A percentile compares a stretch with the other conserved stretches of the same genome.
These are phyloP conservation scores for Neoniphon sammara DNA, from an alignment of 2,797 vertebrate genomes.

Conservation along the genomic window DNA sequence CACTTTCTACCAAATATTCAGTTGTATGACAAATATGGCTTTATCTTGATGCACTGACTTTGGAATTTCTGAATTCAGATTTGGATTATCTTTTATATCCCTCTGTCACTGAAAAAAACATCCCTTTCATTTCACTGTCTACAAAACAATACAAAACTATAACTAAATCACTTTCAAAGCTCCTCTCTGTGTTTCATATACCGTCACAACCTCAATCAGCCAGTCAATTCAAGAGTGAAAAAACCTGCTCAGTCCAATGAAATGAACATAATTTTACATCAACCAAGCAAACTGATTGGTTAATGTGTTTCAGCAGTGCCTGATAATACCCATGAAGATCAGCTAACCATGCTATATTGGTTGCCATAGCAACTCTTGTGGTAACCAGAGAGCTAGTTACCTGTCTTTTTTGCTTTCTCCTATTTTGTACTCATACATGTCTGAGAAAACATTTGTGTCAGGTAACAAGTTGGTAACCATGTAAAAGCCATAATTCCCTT, in stretches of 20 bases:
- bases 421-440: not conserved
- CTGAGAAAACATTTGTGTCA: not conserved
- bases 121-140: too few relatives aligned
- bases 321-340: too few relatives aligned
- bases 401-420: not conserved
- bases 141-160: too few relatives aligned
- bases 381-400: not conserved
- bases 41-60: not conserved
- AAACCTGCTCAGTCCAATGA: too few relatives aligned
- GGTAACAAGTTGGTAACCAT: not conserved
- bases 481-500: not conserved
- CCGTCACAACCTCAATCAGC: too few relatives aligned
- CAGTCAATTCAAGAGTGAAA: too few relatives aligned
- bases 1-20: not conserved
- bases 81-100: not conserved
- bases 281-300: too few relatives aligned
- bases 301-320: too few relatives aligned
- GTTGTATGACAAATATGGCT: not conserved
- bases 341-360: not conserved
- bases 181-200: too few relatives aligned
- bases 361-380: not conserved
- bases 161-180: too few relatives aligned
- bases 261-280: too few relatives aligned
- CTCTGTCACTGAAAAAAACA: not conserved
- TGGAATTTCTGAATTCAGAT: not conserved